phyloP scores from a whole-genome alignment of 2,113 vertebrate genomes.

The Pogona vitticeps region DNA sequence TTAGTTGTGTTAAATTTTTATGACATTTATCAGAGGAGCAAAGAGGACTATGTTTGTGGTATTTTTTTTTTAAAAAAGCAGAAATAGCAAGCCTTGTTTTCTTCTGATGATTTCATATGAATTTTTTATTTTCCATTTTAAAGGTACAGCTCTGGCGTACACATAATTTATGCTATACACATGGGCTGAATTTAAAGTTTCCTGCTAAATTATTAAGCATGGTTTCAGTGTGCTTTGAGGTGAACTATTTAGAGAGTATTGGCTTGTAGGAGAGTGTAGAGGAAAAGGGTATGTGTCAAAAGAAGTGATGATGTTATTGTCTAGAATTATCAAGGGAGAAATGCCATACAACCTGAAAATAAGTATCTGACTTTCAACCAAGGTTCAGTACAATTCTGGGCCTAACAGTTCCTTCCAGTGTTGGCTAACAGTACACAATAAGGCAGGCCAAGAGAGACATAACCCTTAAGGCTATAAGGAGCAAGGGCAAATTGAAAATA shows the following conservation, averaged over 20 bases:
- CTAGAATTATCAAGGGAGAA: constrained; percentile 19
- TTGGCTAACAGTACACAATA: not conserved
- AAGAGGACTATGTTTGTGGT: constrained; percentile 45
- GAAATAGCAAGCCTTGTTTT: constrained; percentile 59
- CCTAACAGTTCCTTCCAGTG: not conserved
- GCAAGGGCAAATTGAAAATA: too few species aligned
- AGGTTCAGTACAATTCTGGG: not conserved
- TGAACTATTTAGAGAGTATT: constrained; percentile 57
- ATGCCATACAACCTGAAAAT: constrained; percentile 26
- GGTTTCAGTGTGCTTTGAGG: constrained; percentile 46
- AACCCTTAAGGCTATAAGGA: too few species aligned
- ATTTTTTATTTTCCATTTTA: constrained; percentile 71
- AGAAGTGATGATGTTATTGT: constrained; percentile 35
- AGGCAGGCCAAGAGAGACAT: not conserved
- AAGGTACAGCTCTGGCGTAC: constrained; percentile 58
- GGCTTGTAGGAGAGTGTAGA: constrained; percentile 10
- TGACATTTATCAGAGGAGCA: constrained; percentile 61
- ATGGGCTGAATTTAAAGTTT: constrained; percentile 67
- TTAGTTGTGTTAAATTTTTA: constrained; percentile 69
- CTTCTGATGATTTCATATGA: constrained; percentile 55
- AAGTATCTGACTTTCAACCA: constrained; percentile 9
- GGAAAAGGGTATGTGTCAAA: constrained; percentile 19
- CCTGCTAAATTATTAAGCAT: constrained; percentile 65
- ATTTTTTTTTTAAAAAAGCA: constrained; percentile 15
- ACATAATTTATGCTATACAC: constrained; percentile 32